These are phyloP conservation scores for Tyrophagus putrescentiae DNA, from an alignment of 1,140 invertebrate genomes.

Conservation along the genomic window DNA sequence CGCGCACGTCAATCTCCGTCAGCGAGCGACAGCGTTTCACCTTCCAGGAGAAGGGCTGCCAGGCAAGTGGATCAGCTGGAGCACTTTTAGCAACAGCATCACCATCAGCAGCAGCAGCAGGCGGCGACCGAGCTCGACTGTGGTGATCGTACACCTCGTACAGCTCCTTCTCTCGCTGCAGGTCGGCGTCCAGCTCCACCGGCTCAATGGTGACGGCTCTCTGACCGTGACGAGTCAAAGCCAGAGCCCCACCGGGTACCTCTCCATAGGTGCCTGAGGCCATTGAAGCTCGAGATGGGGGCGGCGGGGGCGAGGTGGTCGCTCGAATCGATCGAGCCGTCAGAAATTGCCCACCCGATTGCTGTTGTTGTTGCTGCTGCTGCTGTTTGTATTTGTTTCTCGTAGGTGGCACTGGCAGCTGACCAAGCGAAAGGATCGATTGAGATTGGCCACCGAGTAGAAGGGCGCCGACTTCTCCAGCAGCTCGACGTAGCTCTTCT, in stretches of 20 bases:
- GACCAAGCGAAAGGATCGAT: constrained; percentile 2
- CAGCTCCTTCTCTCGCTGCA: not conserved
- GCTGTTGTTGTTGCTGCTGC: not conserved
- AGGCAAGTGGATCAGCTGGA: constrained; percentile 13
- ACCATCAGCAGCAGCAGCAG: not conserved
- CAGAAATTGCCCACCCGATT: not conserved
- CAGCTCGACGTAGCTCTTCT: not conserved
- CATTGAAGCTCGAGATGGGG: not conserved
- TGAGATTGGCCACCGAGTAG: not conserved
- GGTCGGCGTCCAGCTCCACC: not conserved
- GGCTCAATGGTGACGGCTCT: not conserved
- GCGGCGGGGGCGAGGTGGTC: constrained; percentile 2
- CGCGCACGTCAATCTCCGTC: constrained; percentile 16
- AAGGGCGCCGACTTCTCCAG: not conserved
- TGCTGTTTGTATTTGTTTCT: not conserved
- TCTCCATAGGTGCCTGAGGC: constrained; percentile 5
- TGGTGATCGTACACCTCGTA: not conserved
- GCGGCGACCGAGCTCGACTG: not conserved
- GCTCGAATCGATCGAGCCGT: not conserved
- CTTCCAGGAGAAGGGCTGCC: constrained; percentile 21
- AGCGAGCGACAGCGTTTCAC: constrained; percentile 17
- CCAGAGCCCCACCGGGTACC: not conserved
- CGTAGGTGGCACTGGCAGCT: not conserved
- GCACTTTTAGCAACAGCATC: not conserved
- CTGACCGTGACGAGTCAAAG: not conserved